Evolutionary conservation across 2,797 vertebrate genomes (phyloP).

Genomic region (Sternotherus odoratus): DNA sequence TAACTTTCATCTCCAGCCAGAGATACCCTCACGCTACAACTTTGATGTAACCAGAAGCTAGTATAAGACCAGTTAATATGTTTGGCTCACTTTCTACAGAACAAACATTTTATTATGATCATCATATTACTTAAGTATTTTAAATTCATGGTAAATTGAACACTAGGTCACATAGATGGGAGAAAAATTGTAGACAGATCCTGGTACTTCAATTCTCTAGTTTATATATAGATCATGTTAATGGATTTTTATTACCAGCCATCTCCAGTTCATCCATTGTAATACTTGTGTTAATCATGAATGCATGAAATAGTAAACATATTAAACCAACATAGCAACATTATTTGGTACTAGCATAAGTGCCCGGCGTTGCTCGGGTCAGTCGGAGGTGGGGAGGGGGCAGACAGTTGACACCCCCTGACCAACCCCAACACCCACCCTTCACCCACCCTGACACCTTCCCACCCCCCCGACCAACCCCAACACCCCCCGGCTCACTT

Average conservation of each 20-base stretch:
- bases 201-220: background rate
- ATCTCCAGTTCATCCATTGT: background rate
- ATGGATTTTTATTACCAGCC: background rate
- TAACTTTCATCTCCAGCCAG: background rate
- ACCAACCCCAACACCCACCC: too few relatives aligned
- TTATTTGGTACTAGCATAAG: background rate
- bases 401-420: too few relatives aligned
- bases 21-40: background rate
- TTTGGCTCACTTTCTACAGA: background rate
- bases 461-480: too few relatives aligned
- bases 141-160: constrained; percentile 12
- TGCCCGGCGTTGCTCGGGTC: too few relatives aligned
- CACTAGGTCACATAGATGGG: background rate
- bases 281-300: background rate
- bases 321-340: background rate
- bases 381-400: too few relatives aligned
- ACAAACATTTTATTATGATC: background rate
- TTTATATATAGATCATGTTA: background rate
- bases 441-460: too few relatives aligned
- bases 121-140: background rate
- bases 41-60: background rate
- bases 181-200: background rate
- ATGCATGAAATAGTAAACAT: background rate
- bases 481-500: too few relatives aligned
- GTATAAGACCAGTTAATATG: background rate